Evolutionary conservation across 2,113 vertebrate species (phyloP).

Genomic region (Gallinago paraguaiae): DNA sequence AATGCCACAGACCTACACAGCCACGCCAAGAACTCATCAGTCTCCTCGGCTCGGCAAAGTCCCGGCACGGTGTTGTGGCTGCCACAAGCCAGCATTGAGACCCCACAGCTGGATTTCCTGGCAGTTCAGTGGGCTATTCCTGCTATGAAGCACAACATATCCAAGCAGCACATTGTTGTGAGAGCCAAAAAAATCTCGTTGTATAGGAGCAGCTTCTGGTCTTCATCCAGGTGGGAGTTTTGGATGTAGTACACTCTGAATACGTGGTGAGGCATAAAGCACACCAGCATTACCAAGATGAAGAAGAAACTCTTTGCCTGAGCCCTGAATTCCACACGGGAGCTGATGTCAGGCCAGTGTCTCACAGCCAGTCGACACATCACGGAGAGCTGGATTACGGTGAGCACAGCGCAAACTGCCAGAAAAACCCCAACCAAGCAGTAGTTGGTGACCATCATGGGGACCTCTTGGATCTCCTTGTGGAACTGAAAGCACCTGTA

Average conservation of each 20-base stretch:
- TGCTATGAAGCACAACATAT: slow-evolving; percentile 68
- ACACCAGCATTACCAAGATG: slow-evolving; percentile 58
- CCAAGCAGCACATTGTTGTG: slow-evolving; percentile 68
- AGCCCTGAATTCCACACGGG: slow-evolving; percentile 65
- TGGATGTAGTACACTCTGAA: slow-evolving; percentile 67
- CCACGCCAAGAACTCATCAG: neutral
- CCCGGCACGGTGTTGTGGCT: neutral
- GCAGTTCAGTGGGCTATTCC: slow-evolving; percentile 51
- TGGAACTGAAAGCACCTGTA: slow-evolving; percentile 69
- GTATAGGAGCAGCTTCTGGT: slow-evolving; percentile 40
- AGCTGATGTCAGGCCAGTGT: slow-evolving; percentile 51
- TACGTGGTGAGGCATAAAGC: slow-evolving; percentile 69
- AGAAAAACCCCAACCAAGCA: slow-evolving; percentile 33
- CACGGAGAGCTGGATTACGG: slow-evolving; percentile 21
- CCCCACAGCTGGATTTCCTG: neutral
- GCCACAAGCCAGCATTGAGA: neutral
- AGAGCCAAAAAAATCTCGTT: slow-evolving; percentile 71
- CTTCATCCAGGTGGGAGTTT: slow-evolving; percentile 1
- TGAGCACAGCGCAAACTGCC: slow-evolving; percentile 18
- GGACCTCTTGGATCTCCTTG: neutral
- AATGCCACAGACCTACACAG: neutral
- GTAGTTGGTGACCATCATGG: neutral
- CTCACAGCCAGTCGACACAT: slow-evolving; percentile 36
- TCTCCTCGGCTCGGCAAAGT: neutral
- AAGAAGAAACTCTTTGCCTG: slow-evolving; percentile 75